Evolutionary conservation across 1,140 invertebrate species (phyloP).

Genomic region (Zaprionus ghesquierei): DNA sequence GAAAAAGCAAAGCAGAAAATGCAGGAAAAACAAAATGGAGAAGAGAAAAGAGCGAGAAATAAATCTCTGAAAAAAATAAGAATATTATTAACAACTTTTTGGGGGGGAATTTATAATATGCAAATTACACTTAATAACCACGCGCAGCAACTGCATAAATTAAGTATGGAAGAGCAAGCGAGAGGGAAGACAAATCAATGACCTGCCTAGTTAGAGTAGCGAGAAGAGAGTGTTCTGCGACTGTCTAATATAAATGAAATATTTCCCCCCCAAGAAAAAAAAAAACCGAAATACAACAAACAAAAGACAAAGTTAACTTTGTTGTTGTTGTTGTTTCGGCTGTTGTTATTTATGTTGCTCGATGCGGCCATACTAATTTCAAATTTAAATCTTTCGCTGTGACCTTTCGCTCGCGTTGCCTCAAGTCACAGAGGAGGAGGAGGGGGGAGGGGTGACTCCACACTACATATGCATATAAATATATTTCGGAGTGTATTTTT

Average conservation of each 20-base stretch:
- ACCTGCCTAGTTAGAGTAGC: conserved; percentile 37
- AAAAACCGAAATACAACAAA: background rate
- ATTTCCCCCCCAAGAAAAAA: conserved; percentile 40
- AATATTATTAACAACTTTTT: conserved; percentile 14
- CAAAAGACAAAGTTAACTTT: conserved; percentile 25
- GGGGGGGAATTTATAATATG: conserved; percentile 56
- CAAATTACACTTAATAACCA: conserved; percentile 66
- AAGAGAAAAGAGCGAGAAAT: conserved; percentile 11
- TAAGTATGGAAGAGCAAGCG: conserved; percentile 12
- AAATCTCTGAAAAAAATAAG: conserved; percentile 7
- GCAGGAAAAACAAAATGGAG: conserved; percentile 30
- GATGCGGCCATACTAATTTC: conserved; percentile 61
- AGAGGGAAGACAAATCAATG: conserved; percentile 52
- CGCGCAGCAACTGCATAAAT: conserved; percentile 58
- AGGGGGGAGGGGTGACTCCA: background rate
- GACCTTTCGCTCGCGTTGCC: conserved; percentile 52
- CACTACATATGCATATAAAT: conserved; percentile 23
- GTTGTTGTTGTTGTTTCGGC: conserved; percentile 27
- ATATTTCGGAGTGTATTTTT: conserved; percentile 49
- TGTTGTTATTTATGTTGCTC: conserved; percentile 55
- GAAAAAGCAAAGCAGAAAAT: conserved; percentile 5
- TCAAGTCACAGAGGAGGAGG: background rate
- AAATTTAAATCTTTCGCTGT: conserved; percentile 74
- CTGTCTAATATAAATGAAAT: conserved; percentile 82
- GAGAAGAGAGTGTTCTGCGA: conserved; percentile 50